phyloP scores from a whole-genome alignment of 2,888 invertebrate genomes.

The Brachyptera putata region DNA sequence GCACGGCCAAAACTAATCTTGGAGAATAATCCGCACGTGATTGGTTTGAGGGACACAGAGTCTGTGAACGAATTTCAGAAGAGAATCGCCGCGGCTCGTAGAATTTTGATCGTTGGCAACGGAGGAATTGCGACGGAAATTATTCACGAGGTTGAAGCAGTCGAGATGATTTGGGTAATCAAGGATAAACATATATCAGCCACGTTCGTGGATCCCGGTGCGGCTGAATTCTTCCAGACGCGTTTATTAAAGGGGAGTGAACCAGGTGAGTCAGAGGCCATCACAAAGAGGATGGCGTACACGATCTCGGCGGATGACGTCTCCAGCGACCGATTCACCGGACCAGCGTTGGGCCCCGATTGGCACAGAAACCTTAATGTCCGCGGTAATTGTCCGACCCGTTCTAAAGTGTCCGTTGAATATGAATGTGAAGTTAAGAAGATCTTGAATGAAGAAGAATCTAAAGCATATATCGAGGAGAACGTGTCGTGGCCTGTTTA shows the following conservation, averaged over 20 bases:
- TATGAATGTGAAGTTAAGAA: constrained; percentile 45
- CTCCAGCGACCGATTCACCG: constrained; percentile 41
- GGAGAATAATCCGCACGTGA: constrained; percentile 57
- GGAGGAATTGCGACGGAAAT: constrained; percentile 98
- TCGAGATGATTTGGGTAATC: constrained; percentile 89
- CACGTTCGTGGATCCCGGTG: constrained; percentile 93
- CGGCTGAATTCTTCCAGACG: constrained; percentile 84
- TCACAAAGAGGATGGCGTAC: constrained; percentile 63
- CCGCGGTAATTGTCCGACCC: constrained; percentile 45
- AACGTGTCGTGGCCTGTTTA: constrained; percentile 60
- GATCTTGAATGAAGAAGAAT: constrained; percentile 40
- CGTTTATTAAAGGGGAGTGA: constrained; percentile 42
- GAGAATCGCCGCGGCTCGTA: constrained; percentile 61
- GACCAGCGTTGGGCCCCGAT: constrained; percentile 95
- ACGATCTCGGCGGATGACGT: constrained; percentile 42
- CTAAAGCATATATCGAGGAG: constrained; percentile 37
- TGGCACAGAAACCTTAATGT: constrained; percentile 76
- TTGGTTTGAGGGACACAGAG: constrained; percentile 93
- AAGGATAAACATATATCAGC: constrained; percentile 90
- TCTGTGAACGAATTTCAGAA: constrained; percentile 77
- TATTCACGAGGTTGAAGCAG: constrained; percentile 77
- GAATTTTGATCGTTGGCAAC: constrained; percentile 87
- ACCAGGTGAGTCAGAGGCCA: constrained; percentile 21
- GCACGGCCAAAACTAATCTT: constrained; percentile 77
- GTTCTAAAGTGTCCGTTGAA: constrained; percentile 45